phyloP scores from a whole-genome alignment of 1,140 invertebrate genomes.

The Caerostris extrusa region DNA sequence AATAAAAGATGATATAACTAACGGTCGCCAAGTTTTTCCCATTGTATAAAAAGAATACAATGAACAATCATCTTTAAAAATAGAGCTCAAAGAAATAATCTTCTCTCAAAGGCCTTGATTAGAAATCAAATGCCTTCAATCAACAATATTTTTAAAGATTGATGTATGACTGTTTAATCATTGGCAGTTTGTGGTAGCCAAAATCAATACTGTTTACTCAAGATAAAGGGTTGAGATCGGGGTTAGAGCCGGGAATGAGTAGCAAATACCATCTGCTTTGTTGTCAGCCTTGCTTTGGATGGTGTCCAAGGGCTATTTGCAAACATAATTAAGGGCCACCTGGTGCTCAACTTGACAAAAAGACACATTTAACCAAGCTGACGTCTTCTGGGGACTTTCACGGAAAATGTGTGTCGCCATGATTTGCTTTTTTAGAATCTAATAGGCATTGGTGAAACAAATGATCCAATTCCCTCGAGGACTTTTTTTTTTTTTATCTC shows the following conservation, averaged over 20 bases:
- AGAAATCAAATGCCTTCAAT: no score
- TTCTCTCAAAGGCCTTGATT: no score
- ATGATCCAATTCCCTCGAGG: background rate
- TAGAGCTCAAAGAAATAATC: no score
- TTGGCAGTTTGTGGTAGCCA: no score
- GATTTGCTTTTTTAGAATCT: background rate
- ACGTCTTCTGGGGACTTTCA: background rate
- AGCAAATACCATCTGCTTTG: conserved; percentile 45
- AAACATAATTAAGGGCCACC: conserved; percentile 52
- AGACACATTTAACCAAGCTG: background rate
- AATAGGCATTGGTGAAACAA: no score
- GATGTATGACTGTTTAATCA: no score
- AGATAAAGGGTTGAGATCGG: background rate
- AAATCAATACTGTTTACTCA: no score
- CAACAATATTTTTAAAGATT: no score
- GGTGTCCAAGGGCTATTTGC: conserved; percentile 50
- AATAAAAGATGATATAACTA: no score
- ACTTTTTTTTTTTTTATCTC: background rate
- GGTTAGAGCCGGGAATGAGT: background rate
- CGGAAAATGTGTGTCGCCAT: background rate
- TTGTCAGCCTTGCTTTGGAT: conserved; percentile 28
- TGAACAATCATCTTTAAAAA: no score
- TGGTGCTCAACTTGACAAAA: background rate
- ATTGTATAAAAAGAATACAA: no score
- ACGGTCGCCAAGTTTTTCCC: no score